phyloP scores from a whole-genome alignment of 64 coral and sea anemone genomes.

The Astreopora myriophthalma region DNA sequence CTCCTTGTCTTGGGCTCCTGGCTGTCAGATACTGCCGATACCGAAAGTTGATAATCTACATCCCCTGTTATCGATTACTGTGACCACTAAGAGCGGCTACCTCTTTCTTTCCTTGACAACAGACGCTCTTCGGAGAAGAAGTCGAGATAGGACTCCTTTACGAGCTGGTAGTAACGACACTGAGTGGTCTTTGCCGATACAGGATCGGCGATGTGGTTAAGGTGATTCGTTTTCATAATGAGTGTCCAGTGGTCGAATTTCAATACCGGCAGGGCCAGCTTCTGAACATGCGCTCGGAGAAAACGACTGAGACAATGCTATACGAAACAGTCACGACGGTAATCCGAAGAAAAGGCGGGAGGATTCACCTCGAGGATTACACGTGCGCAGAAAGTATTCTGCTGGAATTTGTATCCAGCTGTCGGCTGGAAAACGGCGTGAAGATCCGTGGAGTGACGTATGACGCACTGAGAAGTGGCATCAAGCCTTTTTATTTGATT shows the following conservation, averaged over 20 bases:
- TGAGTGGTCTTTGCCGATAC: slow-evolving; percentile 54
- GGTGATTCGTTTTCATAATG: slow-evolving; percentile 48
- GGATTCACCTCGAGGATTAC: slow-evolving; percentile 31
- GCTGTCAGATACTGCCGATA: no score
- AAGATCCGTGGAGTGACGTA: neutral
- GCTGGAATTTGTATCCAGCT: neutral
- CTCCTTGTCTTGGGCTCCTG: no score
- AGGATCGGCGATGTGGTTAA: slow-evolving; percentile 65
- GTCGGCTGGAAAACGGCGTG: neutral
- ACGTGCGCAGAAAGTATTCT: slow-evolving; percentile 64
- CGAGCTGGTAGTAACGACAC: slow-evolving; percentile 52
- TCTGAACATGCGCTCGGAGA: slow-evolving; percentile 64
- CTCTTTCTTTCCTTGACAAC: no score
- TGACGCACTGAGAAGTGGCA: neutral
- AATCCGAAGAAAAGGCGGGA: neutral
- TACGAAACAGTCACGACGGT: slow-evolving; percentile 34
- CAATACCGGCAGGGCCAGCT: slow-evolving; percentile 60
- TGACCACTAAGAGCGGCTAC: no score
- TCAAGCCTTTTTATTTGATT: slow-evolving; percentile 7
- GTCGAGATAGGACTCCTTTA: slow-evolving; percentile 5
- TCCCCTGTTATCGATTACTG: no score
- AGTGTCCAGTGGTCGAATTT: slow-evolving; percentile 43
- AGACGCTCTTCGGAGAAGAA: slow-evolving; percentile 62
- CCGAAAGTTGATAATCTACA: no score
- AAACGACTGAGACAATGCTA: slow-evolving; percentile 56